Percentiles rank a stretch among this genome's conserved stretches.
These are phyloP conservation scores for Lutjanus campechanus DNA, from an alignment of 2,797 vertebrate genomes.

Conservation along the genomic window DNA sequence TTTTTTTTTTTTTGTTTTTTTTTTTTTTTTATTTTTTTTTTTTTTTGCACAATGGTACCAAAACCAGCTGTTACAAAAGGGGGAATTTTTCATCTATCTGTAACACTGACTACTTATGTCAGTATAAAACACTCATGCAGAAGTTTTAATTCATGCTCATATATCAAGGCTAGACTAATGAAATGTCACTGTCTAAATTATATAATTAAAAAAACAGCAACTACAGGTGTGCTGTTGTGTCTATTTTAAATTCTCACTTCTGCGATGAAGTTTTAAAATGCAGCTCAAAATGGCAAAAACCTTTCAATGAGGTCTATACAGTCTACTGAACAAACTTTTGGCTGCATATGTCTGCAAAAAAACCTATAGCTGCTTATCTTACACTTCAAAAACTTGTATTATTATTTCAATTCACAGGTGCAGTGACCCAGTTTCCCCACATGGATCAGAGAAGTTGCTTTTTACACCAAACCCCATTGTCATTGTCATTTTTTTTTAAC, in stretches of 20 bases:
- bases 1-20: too few relatives aligned
- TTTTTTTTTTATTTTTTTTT: too few relatives aligned
- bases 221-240: not conserved
- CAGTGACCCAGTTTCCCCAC: slow-evolving; percentile 27
- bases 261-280: not conserved
- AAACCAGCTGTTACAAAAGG: not conserved
- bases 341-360: not conserved
- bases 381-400: not conserved
- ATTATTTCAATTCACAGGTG: slow-evolving; percentile 1
- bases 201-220: not conserved
- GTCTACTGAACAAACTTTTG: not conserved
- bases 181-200: not conserved
- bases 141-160: not conserved
- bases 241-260: not conserved
- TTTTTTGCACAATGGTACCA: not conserved
- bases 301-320: not conserved
- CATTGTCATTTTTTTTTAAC: slow-evolving; percentile 1
- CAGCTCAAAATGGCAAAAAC: not conserved
- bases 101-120: not conserved
- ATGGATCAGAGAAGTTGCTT: slow-evolving; percentile 9
- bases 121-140: not conserved
- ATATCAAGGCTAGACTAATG: not conserved
- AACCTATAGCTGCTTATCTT: not conserved
- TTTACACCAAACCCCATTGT: slow-evolving; percentile 9
- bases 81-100: not conserved